Evolutionary conservation across 2,888 invertebrate species (phyloP), one percentile per base, ranked within the genome.

Genomic region (Caenorhabditis zanzibari): DNA sequence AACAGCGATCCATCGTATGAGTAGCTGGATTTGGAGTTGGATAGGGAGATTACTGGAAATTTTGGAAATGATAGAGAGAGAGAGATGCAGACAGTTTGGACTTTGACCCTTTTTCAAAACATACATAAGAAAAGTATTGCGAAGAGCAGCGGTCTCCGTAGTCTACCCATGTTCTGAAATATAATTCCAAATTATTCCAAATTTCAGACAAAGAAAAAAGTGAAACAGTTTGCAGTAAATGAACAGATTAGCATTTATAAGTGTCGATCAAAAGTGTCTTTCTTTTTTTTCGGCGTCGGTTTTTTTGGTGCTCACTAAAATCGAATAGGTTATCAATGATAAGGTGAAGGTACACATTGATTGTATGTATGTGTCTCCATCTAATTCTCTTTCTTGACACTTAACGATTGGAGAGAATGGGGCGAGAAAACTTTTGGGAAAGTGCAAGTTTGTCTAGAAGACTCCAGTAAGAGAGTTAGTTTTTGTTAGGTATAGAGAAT

Each of bases 1-100:
- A 85, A 85, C n/a, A 85, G 14, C 4, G 85, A 85, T 12, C 82
- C 85, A 26, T 81, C 79, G 59, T 73, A 85, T n/a, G 68, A 66
- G 38, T 77, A 81, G 35, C 64, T 76, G 24, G 74, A 74, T 61
- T 76, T 76, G 2, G 76, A 59, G 47, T 59, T 59, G 38, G 59
- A 14, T 7, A 61, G 1, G 6, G n/a, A 14, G 41, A 59, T 54
- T 16, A 41, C 66, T 73, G 73, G 3, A 73, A 58, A 14, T 68
- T 24, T 52, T 26, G 24, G 32, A 38, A 32, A n/a, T n/a, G 32
- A 32, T 32, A 6, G 32, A 32, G 32, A 6, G 1, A 58, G 35
- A 58, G 35, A 58, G 38, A 38, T 12, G 6, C 38, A 38, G 12
- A 38, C 38, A 38, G 38, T 10, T 10, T 12, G 38, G 38, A 38